A percentile compares a stretch with the other conserved stretches of the same genome.
Evolutionary conservation across 2,113 vertebrate species (phyloP).

Genomic region (Brachyhypopomus gauderio): DNA sequence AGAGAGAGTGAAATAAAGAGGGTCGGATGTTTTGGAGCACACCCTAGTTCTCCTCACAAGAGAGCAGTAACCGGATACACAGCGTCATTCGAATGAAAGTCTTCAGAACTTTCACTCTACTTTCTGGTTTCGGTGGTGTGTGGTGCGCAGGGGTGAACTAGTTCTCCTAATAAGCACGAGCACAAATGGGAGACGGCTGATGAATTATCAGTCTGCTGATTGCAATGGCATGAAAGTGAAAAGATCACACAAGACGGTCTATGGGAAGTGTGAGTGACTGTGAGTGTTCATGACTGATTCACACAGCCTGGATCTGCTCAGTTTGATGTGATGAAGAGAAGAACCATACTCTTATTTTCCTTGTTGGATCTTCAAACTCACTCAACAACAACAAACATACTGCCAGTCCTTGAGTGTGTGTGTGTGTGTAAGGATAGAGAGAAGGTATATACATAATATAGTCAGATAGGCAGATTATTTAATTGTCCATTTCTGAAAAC

Average conservation of each 20-base stretch:
- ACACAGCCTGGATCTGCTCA: no score
- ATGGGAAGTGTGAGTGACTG: no score
- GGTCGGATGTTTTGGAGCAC: conserved; percentile 33
- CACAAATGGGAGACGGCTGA: neutral
- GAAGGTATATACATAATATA: no score
- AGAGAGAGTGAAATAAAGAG: conserved; percentile 22
- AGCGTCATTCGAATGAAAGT: conserved; percentile 41
- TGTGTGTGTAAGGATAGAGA: no score
- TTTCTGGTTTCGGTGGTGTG: conserved; percentile 16
- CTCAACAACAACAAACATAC: no score
- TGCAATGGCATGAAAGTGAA: neutral
- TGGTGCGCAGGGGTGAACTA: conserved; percentile 22
- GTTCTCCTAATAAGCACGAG: conserved; percentile 31
- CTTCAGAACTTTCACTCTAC: conserved; percentile 12
- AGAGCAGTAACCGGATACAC: conserved; percentile 35
- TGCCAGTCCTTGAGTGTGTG: no score
- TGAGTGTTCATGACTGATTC: neutral
- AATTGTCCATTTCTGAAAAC: no score
- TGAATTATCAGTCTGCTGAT: neutral
- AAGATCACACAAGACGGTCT: neutral
- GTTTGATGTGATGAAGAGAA: no score
- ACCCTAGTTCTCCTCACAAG: conserved; percentile 25
- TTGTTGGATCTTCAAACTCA: no score
- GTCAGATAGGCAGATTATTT: no score
- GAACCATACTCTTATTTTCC: no score